phyloP scores from a whole-genome alignment of 2,797 vertebrate species.

The Rhinogobio ventralis region DNA sequence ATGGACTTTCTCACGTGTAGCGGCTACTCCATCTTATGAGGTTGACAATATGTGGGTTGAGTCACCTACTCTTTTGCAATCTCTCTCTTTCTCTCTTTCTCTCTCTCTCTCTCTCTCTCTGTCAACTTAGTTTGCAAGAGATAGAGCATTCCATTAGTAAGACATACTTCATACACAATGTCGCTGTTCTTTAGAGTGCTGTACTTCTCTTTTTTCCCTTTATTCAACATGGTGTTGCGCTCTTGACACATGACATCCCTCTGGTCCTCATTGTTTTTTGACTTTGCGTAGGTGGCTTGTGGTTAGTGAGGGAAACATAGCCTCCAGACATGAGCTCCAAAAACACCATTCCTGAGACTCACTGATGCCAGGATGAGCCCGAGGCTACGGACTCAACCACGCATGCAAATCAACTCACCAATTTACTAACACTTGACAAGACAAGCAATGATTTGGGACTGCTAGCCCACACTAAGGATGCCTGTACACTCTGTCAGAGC shows the following conservation, averaged over 20 bases:
- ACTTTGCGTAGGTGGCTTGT: background rate
- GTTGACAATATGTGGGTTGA: constrained; percentile 15
- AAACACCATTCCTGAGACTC: constrained; percentile 13
- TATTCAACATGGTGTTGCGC: constrained; percentile 1
- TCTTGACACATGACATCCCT: constrained; percentile 9
- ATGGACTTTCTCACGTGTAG: constrained; percentile 45
- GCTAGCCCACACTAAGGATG: background rate
- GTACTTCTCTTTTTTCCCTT: background rate
- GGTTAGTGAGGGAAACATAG: background rate
- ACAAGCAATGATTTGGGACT: constrained; percentile 5
- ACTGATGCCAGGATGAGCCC: constrained; percentile 10
- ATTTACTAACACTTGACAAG: constrained; percentile 23
- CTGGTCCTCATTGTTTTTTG: background rate
- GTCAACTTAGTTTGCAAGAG: background rate
- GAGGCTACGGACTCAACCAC: constrained; percentile 24
- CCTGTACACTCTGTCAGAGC: background rate
- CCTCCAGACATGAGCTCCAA: constrained; percentile 33
- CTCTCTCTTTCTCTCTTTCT: background rate
- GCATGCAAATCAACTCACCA: constrained; percentile 17
- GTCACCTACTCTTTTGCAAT: background rate
- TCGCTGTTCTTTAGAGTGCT: constrained; percentile 4
- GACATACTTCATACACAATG: constrained; percentile 12
- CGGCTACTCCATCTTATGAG: constrained; percentile 22
- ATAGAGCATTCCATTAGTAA: constrained; percentile 41
- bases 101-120: constrained; percentile 1